Evolutionary conservation across 2,888 invertebrate genomes (phyloP).

Genomic region (Syrphus vitripennis): DNA sequence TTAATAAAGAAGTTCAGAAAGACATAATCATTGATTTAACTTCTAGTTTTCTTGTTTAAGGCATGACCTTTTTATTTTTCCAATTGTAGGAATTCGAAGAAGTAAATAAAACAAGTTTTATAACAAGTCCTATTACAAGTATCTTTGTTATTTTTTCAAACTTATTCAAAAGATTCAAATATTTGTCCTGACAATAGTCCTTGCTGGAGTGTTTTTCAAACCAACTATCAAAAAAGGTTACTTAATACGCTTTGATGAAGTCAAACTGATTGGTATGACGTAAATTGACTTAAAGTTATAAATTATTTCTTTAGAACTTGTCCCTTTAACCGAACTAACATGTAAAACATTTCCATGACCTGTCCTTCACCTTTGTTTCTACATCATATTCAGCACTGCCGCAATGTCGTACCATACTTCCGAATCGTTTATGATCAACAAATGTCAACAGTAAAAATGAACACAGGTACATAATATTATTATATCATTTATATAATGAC

Average conservation of each 20-base stretch:
- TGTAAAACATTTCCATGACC: background rate
- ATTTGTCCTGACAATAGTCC: background rate
- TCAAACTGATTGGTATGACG: slow-evolving; percentile 15
- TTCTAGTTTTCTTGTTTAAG: too few species aligned
- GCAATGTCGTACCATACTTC: background rate
- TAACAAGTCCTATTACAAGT: too few species aligned
- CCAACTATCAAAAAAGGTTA: background rate
- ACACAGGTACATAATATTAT: background rate
- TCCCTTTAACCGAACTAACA: background rate
- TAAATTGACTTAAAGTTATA: background rate
- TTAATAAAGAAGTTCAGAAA: too few species aligned
- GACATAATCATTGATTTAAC: too few species aligned
- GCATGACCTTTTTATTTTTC: too few species aligned
- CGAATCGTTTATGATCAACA: slow-evolving; percentile 6
- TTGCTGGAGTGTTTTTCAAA: background rate
- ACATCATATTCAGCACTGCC: background rate
- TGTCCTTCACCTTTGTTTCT: background rate
- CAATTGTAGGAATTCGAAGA: too few species aligned
- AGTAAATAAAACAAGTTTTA: too few species aligned
- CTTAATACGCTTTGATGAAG: background rate
- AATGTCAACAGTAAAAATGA: background rate
- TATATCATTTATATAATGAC: slow-evolving; percentile 6
- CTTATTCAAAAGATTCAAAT: too few species aligned
- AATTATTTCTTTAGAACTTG: background rate
- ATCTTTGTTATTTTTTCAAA: too few species aligned